Conservation (phyloP, 2,888 invertebrate species). For the Coelopa pilipes region DNA sequence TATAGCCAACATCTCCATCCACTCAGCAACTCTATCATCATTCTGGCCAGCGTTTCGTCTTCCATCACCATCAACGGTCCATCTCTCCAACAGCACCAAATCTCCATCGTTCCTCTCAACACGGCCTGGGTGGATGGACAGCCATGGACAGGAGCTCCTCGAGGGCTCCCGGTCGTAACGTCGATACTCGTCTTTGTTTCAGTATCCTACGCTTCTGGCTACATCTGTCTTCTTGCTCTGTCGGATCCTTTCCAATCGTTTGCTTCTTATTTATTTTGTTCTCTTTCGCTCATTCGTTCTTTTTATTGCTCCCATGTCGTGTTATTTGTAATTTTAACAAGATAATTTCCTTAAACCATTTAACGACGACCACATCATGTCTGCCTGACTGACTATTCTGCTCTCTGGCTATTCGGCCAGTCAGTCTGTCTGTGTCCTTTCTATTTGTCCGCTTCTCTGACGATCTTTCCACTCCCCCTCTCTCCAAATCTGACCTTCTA, state of each 20-base stretch:
- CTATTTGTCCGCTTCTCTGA: no score
- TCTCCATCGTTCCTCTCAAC: no score
- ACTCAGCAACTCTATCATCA: neutral
- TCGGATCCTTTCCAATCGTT: neutral
- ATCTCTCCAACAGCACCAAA: no score
- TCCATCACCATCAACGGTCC: no score
- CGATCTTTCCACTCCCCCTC: no score
- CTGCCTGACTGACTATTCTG: neutral
- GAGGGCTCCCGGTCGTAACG: slow-evolving; percentile 7
- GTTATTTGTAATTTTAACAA: slow-evolving; percentile 67
- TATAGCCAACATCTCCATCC: neutral
- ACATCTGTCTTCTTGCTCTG: neutral
- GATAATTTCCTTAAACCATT: slow-evolving; percentile 64
- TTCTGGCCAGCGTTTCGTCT: neutral
- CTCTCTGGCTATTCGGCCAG: no score
- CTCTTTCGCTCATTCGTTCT: slow-evolving; percentile 40
- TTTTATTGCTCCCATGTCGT: slow-evolving; percentile 62
- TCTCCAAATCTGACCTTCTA: no score
- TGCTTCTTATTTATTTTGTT: slow-evolving; percentile 54
- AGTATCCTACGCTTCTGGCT: neutral
- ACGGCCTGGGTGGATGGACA: no score
- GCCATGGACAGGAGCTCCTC: neutral
- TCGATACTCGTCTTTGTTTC: neutral
- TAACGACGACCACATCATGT: slow-evolving; percentile 52
- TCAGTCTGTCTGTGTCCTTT: no score